Evolutionary conservation across 2,888 invertebrate species (phyloP).

Genomic region (Rhodophaea formosa): DNA sequence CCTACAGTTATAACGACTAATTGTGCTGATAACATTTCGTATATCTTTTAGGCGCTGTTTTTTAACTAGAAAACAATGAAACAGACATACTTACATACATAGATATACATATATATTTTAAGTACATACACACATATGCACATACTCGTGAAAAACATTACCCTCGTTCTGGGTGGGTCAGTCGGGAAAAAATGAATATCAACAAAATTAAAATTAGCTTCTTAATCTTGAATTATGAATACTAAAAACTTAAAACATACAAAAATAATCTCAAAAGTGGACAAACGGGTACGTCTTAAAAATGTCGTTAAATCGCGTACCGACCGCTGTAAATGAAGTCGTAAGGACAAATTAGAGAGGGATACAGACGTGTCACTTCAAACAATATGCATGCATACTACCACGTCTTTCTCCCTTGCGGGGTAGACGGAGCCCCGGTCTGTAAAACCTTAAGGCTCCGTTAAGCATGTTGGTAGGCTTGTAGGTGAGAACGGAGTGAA

Average conservation of each 20-base stretch:
- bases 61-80: no score
- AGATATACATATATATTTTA: no score
- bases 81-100: no score
- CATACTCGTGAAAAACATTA: no score
- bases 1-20: conserved; percentile 1
- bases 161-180: no score
- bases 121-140: no score
- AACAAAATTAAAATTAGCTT: not conserved
- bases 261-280: not conserved
- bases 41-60: not conserved
- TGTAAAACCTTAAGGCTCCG: no score
- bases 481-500: no score
- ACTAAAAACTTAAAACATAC: not conserved
- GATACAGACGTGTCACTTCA: not conserved
- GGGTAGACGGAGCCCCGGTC: no score
- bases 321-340: conserved; percentile 5
- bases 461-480: no score
- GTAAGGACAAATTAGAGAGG: not conserved
- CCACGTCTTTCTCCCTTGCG: no score
- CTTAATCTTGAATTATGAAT: not conserved
- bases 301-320: conserved; percentile 8
- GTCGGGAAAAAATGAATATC: not conserved
- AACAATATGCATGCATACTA: no score
- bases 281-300: not conserved
- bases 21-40: conserved; percentile 7